Evolutionary conservation across 2,888 invertebrate genomes (phyloP).

Genomic region (Brachynemurus nebulosus): DNA sequence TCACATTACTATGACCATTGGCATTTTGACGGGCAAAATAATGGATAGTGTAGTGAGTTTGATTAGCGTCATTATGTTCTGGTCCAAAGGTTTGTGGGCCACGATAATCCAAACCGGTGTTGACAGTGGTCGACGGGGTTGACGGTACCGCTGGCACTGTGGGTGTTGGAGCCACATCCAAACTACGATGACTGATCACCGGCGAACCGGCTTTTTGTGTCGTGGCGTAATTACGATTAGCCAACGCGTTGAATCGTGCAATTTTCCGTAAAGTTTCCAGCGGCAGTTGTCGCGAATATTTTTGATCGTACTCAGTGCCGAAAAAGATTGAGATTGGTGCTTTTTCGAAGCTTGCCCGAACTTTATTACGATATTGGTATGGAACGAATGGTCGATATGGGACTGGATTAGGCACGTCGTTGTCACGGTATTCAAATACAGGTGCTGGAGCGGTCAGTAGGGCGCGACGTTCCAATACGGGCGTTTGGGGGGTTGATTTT

Average conservation of each 20-base stretch:
- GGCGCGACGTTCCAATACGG: conserved; percentile 34
- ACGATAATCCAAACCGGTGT: conserved; percentile 24
- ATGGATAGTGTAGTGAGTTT: conserved; percentile 17
- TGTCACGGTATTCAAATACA: conserved; percentile 43
- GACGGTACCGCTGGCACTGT: background rate
- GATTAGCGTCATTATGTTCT: conserved; percentile 27
- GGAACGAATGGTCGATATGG: conserved; percentile 27
- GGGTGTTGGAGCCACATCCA: background rate
- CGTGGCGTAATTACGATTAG: conserved; percentile 1
- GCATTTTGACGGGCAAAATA: conserved; percentile 13
- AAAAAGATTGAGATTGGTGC: conserved; percentile 2
- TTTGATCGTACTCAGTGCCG: conserved; percentile 9
- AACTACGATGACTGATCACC: background rate
- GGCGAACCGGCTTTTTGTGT: background rate
- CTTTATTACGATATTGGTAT: conserved; percentile 9
- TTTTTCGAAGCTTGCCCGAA: conserved; percentile 4
- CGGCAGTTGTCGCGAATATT: conserved; percentile 4
- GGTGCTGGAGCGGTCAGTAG: conserved; percentile 39
- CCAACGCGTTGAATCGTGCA: conserved; percentile 1
- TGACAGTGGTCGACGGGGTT: background rate
- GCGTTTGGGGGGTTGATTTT: conserved; percentile 35
- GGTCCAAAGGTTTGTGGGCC: conserved; percentile 30
- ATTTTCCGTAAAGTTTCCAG: background rate
- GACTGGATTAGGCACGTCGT: conserved; percentile 45
- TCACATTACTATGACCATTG: conserved; percentile 4